Evolutionary conservation across 2,797 vertebrate species (phyloP).

Genomic region (Girardinus metallicus): DNA sequence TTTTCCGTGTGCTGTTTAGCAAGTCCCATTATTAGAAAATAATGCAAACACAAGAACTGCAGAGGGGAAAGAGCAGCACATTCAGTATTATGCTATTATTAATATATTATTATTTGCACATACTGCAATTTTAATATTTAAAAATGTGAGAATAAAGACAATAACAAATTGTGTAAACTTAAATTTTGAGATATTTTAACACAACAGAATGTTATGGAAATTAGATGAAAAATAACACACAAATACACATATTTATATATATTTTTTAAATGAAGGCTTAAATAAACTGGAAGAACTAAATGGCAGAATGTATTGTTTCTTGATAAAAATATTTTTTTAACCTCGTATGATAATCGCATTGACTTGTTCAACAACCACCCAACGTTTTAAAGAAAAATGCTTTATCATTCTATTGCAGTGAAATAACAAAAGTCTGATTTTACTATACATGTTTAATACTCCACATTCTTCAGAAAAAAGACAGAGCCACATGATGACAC

Average conservation of each 20-base stretch:
- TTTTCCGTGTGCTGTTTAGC: not conserved
- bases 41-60: constrained; percentile 29
- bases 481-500: constrained; percentile 79
- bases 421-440: constrained; percentile 41
- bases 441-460: constrained; percentile 81
- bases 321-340: constrained; percentile 5
- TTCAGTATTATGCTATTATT: no score
- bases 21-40: not conserved
- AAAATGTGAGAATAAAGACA: not conserved
- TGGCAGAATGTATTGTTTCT: constrained; percentile 19
- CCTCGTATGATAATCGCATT: constrained; percentile 9
- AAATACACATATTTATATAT: not conserved
- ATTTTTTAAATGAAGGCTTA: not conserved
- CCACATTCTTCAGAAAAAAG: constrained; percentile 76
- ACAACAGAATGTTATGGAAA: constrained; percentile 10
- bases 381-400: not conserved
- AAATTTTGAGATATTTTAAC: constrained; percentile 11
- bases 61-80: constrained; percentile 11
- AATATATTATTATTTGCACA: no score
- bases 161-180: not conserved
- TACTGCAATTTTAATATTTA: constrained; percentile 23
- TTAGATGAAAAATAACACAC: constrained; percentile 17
- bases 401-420: not conserved
- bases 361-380: not conserved
- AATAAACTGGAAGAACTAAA: not conserved